Percentiles rank a stretch among this genome's conserved stretches.
Conservation (phyloP, 2,888 invertebrate species). For the Agrochola litura region DNA sequence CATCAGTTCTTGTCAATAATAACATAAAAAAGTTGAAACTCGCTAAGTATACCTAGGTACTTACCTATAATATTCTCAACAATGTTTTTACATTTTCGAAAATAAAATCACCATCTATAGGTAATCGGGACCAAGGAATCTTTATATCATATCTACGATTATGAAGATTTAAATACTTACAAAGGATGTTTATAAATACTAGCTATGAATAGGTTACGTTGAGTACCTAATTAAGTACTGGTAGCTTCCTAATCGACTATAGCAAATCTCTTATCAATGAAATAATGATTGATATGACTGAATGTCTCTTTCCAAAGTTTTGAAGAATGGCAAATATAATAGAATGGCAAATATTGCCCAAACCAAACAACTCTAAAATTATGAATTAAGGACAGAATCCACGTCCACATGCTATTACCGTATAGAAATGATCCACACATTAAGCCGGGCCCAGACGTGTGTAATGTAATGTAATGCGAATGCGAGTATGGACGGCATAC, state of each 20-base stretch:
- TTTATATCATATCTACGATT: background rate
- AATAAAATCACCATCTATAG: background rate
- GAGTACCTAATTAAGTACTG: background rate
- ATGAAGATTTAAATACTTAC: background rate
- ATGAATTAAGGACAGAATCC: conserved; percentile 30
- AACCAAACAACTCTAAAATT: conserved; percentile 34
- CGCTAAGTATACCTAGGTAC: too few species aligned
- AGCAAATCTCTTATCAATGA: conserved; percentile 17
- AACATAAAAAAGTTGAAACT: background rate
- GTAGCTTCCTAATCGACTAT: background rate
- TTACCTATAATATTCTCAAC: background rate
- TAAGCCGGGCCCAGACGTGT: background rate
- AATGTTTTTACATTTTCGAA: background rate
- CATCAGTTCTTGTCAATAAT: background rate
- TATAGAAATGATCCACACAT: conserved; percentile 68
- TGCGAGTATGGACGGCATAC: background rate
- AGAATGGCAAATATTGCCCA: conserved; percentile 20
- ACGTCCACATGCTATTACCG: conserved; percentile 89
- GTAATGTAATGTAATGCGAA: background rate
- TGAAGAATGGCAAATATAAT: conserved; percentile 8
- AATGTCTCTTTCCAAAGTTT: conserved; percentile 16
- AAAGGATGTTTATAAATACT: conserved; percentile 3
- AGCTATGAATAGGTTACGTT: background rate
- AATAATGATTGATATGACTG: conserved; percentile 45
- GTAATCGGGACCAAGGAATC: background rate